phyloP scores from a whole-genome alignment of 1,140 invertebrate species.

The Calephelis virginiensis region DNA sequence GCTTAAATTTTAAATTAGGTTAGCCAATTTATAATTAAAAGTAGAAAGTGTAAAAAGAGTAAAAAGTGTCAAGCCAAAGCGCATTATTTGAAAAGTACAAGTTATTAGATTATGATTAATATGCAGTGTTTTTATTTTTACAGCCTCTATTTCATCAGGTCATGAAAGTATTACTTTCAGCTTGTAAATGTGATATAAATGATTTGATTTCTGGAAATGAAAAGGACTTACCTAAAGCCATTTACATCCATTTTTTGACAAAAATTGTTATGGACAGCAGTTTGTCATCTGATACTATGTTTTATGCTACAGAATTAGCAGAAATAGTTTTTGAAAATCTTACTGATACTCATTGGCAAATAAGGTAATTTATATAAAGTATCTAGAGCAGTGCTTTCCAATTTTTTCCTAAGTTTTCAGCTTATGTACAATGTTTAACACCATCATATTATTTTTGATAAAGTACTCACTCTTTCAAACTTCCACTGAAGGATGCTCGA shows the following conservation, averaged over 20 bases:
- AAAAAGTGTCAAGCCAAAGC: no score
- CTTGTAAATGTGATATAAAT: slow-evolving; percentile 33
- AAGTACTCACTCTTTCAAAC: no score
- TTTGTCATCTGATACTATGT: slow-evolving; percentile 66
- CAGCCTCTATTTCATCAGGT: slow-evolving; percentile 65
- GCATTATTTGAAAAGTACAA: no score
- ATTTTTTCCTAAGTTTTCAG: not conserved
- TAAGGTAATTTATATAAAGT: slow-evolving; percentile 50
- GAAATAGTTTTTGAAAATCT: slow-evolving; percentile 68
- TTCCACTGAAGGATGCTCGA: no score
- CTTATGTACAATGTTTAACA: no score
- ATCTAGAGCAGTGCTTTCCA: not conserved
- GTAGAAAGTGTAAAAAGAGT: no score
- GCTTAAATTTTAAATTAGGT: no score
- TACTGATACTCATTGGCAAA: slow-evolving; percentile 69
- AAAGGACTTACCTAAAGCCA: slow-evolving; percentile 67
- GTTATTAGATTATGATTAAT: no score
- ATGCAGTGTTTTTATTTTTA: slow-evolving; percentile 31
- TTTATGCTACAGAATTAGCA: slow-evolving; percentile 63
- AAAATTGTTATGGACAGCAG: slow-evolving; percentile 69
- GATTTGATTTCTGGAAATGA: slow-evolving; percentile 40
- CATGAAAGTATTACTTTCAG: slow-evolving; percentile 48
- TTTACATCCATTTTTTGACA: slow-evolving; percentile 70
- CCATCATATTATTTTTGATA: no score
- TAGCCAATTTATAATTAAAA: no score